Percentiles rank a stretch among this genome's conserved stretches.
Evolutionary conservation across 1,140 invertebrate genomes (phyloP).

Genomic region (Calephelis virginiensis): DNA sequence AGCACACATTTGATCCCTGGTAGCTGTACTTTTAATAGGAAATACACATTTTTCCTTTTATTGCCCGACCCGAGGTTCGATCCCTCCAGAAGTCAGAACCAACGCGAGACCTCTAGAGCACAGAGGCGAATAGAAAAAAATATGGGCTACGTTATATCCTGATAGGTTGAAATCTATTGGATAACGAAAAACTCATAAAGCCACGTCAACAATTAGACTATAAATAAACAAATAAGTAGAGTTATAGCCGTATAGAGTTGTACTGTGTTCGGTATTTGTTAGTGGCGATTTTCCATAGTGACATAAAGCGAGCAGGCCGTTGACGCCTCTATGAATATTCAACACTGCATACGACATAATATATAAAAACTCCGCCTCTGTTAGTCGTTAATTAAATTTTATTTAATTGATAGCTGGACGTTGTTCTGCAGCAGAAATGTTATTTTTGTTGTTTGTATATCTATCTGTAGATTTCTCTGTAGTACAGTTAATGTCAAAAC

Average conservation of each 20-base stretch:
- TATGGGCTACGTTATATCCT: no score
- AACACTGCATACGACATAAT: conserved; percentile 37
- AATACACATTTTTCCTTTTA: no score
- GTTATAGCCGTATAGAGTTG: neutral
- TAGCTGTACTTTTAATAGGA: no score
- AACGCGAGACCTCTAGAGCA: no score
- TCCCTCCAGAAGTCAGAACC: no score
- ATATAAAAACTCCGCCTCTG: conserved; percentile 41
- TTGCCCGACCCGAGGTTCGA: no score
- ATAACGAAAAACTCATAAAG: no score
- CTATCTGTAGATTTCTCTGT: conserved; percentile 16
- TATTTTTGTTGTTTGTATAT: conserved; percentile 22
- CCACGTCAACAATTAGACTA: no score
- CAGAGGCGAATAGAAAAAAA: no score
- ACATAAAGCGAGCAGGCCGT: conserved; percentile 35
- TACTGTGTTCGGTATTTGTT: conserved; percentile 12
- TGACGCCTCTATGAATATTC: conserved; percentile 49
- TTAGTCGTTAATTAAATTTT: conserved; percentile 43
- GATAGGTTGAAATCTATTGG: no score
- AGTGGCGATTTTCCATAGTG: conserved; percentile 26
- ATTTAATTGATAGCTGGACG: conserved; percentile 41
- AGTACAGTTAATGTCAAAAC: conserved; percentile 7
- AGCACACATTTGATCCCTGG: no score
- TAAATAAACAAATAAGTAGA: no score
- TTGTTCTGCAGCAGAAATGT: conserved; percentile 22